Evolutionary conservation across 2,888 invertebrate genomes (phyloP), one percentile per base, ranked within the genome.

Genomic region (Zonitis immaculata): DNA sequence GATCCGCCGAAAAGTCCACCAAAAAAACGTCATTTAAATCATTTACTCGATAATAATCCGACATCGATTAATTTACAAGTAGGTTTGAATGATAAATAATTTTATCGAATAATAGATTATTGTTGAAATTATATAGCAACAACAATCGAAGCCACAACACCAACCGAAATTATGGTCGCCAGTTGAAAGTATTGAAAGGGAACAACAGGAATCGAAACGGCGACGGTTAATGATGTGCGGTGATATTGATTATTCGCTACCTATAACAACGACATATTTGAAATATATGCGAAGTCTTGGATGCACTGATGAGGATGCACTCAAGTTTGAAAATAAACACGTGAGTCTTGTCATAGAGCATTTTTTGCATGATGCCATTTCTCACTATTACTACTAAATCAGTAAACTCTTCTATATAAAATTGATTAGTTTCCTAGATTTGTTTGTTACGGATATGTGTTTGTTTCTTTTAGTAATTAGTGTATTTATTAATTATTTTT

Each of bases 221-320:
- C 60, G 64, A 50, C 63, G 56, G 54, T 50, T 68, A 43, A 60
- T 74, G 51, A 69, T 72, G 61, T 68, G 77, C 22, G 80, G 79
- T 26, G 81, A 82, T 55, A 84, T 88, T 61, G 90, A 91, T 77
- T 89, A 87, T 79, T 89, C 89, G 68, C 83, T 93, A 68, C 93
- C 94, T 44, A 92, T 93, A 64, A 94, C 93, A 44, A 91, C 92
- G 48, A 89, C 91, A 28, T 93, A 93, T 77, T 79, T 94, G 75
- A 91, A 90, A 73, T 85, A 90, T 69, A 90, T 91, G 80, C 80
- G 89, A 72, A 88, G 82, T 73, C 79, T 90, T 75, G 85, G 84
- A 52, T 75, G 84, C 65, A 76, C 80, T 69, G 81, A 84, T 71
- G 80, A 82, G 67, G 80, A 84, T 67, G 82, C 83, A 6, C 67